Base-by-base conservation (phyloP, 2,113 vertebrate genomes). In the Takifugu bimaculatus region DNA sequence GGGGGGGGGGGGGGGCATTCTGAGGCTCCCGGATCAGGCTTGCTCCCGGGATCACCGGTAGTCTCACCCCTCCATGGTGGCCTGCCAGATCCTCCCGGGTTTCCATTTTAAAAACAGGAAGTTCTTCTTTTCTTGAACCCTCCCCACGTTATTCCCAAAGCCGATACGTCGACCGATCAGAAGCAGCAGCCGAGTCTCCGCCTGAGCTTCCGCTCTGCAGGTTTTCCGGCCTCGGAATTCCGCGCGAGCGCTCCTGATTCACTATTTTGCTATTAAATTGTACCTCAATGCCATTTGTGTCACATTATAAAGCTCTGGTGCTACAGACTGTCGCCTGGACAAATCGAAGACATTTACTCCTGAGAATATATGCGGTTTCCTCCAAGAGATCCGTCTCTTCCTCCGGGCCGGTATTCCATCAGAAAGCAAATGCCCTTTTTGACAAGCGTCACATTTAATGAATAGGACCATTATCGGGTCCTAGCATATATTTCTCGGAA, bases 401-500 rank as follows among this genome's bases (percentile, higher is more conserved):
- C 93, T 96, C 85, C 93, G 91, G 93, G 94, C 93, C 92, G 93
- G 94, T 94, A 94, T 96, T 96, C 95, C 93, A 93, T 93, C 56
- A 70, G 55, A 65, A 75, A 64, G 63, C 47, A 77, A 79, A 62
- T 75, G 57, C 68, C 63, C 42, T 63, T 48, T 94, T 93, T 94
- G 93, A 94, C 94, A 94, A 93, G 92, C 95, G 94, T 93, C 93
- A 95, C 95, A 95, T 94, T 97, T 96, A 96, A 96, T 94, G 92
- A 96, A 95, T 93, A 92, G 92, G 90, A 92, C 92, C 94, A 94
- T 96, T 95, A 96, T 95, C 94, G 93, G 91, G 93, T 94, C 92
- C 93, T 86, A 85, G 88, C 92, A 92, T 92, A 92, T 93, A 92
- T 93, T 92, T 87, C 90, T 90, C 88, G 89, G 90, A 92, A 94